Evolutionary conservation across 2,888 invertebrate species (phyloP), one percentile per base, ranked within the genome.

Genomic region (Diadegma fenestrale): DNA sequence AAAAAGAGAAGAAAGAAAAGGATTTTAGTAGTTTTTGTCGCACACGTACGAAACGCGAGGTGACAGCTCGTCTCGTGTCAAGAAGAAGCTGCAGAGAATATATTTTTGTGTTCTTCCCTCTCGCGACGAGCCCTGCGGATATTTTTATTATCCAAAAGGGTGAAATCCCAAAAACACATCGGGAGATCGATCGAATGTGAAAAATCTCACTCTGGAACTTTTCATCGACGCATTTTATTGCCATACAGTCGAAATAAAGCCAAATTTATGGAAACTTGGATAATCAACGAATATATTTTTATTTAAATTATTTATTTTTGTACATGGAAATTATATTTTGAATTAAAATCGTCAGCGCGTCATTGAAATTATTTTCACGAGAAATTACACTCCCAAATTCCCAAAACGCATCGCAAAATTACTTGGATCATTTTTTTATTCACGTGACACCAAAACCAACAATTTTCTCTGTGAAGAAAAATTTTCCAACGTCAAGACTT

Each of bases 1-100:
- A 72, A 73, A 41, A 68, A 12, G 22, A 69, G 66, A 51, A 64
- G 33, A 66, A 64, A 63, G 22, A 43, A 61, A 48, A 14, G 45
- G 51, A 10, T 43, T 80, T 73, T 26, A 58, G 80, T 64, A 72
- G 54, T 76, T 71, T 81, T 71, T 58, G 76, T 45, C n/a, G 69
- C 48, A 30, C 69, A 33, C 69, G 43, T 37, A 43, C 41, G 48
- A 72, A 72, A 41, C 66, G 0, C 10, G 41, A 66, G 41, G 61
- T 43, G 43, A 73, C 58, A 43, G 41, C 7, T 77, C 58, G 45
- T 68, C 48, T 66, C 17, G 22, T n/a, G 33, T 30, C 43, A 37
- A 58, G 72, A 48, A 30, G 69, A 33, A 12, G 45, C 33, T 0
- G 5, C 4, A 58, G 51, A 37, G 37, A 66, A 51, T 61, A 75